Conservation (phyloP, 2,113 vertebrate genomes). For the Miniopterus natalensis region DNA sequence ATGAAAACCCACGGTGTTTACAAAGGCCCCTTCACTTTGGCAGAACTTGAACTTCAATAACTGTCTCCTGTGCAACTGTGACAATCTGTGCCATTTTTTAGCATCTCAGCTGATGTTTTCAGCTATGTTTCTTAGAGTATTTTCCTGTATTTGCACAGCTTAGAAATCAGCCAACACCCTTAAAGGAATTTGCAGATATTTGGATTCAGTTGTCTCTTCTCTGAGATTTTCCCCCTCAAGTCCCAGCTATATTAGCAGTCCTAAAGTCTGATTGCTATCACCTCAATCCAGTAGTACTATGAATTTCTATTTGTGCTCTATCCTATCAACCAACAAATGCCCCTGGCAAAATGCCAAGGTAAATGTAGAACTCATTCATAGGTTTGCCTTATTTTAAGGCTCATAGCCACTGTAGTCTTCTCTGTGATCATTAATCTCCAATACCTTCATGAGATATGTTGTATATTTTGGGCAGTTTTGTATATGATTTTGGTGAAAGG, state of each 20-base stretch:
- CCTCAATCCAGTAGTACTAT: background rate
- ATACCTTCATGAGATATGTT: background rate
- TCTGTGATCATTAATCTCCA: background rate
- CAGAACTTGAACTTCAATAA: background rate
- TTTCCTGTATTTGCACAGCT: background rate
- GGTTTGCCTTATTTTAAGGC: background rate
- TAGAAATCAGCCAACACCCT: background rate
- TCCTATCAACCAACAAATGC: background rate
- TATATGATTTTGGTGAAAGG: background rate
- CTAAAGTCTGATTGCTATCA: background rate
- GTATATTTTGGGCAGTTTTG: background rate
- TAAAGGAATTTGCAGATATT: background rate
- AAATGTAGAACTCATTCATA: background rate
- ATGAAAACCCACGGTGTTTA: background rate
- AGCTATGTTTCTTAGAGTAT: background rate
- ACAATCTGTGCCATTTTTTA: background rate
- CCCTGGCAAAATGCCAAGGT: background rate
- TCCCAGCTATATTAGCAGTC: background rate
- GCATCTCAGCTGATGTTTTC: background rate
- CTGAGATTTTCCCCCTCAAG: background rate
- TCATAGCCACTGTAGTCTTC: background rate
- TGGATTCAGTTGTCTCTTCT: background rate
- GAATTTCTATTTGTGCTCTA: background rate
- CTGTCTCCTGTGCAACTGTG: background rate
- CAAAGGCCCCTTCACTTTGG: background rate